phyloP scores from a whole-genome alignment of 2,113 vertebrate genomes.

The Peromyscus californicus region DNA sequence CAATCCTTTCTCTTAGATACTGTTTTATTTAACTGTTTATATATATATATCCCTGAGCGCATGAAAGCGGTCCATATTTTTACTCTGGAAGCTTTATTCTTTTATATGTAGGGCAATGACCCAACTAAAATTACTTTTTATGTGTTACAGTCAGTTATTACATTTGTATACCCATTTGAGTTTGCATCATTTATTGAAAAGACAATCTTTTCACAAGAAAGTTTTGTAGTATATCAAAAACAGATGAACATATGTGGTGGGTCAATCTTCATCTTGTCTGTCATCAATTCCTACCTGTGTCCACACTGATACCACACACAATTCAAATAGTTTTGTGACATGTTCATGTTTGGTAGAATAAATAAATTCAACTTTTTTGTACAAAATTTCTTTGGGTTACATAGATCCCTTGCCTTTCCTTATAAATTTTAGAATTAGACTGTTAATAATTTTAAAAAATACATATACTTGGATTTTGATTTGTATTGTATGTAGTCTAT shows the following conservation, averaged over 20 bases:
- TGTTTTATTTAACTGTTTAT: background rate
- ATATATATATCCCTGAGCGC: background rate
- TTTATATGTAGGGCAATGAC: slow-evolving; percentile 1
- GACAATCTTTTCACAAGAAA: background rate
- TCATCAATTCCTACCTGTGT: background rate
- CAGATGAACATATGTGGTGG: background rate
- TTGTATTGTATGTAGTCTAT: background rate
- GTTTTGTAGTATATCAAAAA: background rate
- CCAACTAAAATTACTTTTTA: slow-evolving; percentile 17
- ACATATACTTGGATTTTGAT: background rate
- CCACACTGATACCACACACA: background rate
- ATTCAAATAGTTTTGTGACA: background rate
- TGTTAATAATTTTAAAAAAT: background rate
- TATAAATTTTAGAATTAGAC: slow-evolving; percentile 24
- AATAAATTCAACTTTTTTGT: slow-evolving; percentile 6
- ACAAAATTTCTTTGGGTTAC: background rate
- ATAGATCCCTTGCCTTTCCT: background rate
- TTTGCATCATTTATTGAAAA: background rate
- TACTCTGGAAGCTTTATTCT: background rate
- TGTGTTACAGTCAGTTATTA: background rate
- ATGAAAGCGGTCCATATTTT: background rate
- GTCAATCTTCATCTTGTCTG: background rate
- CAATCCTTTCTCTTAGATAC: background rate
- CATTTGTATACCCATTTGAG: background rate
- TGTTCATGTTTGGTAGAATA: background rate